Evolutionary conservation across 2,113 vertebrate species (phyloP), one percentile per base, ranked within the genome.

Genomic region (Nipponia nippon): DNA sequence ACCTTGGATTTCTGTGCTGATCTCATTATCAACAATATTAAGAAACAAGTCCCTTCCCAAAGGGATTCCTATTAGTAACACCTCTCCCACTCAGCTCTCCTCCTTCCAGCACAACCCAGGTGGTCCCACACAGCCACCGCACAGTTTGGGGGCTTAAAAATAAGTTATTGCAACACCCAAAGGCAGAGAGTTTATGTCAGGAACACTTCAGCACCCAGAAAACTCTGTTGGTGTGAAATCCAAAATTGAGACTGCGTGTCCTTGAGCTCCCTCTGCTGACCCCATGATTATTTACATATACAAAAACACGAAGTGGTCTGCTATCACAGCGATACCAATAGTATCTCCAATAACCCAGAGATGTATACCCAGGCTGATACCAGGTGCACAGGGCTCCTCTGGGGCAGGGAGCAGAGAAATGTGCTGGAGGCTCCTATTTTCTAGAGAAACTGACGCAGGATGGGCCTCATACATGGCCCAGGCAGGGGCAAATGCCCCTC

Each of bases 201-300:
- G 71, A 94, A 67, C 86, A 84, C 76, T 89, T 97, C 67, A 91
- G 95, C 94, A 71, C 46, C 72, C 92, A 71, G 32, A 83, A 63
- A 93, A 63, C 44, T 2, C 19, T 36, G 23, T 2, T 11, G 70
- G 32, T 69, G 40, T 2, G 3, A 92, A 85, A 92, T 13, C 34
- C 22, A 5, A 46, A 49, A 46, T 1, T 13, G n/a, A 55, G 30
- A 83, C 88, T 59, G 42, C 12, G 1, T n/a, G 71, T 90, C 76
- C 86, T 97, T 67, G 90, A 94, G 92, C 96, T 96, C 96, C 95
- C 95, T 96, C 96, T 96, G 86, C 93, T 83, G 96, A 52, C 38
- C 18, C 55, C 58, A 6, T 38, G 16, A 46, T 49, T 56, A 8
- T 71, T 67, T 27, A 86, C 79, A 80, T 11, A 20, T 3, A 40